Conservation (phyloP, 2,113 vertebrate genomes). For the Muntiacus muntjak region DNA sequence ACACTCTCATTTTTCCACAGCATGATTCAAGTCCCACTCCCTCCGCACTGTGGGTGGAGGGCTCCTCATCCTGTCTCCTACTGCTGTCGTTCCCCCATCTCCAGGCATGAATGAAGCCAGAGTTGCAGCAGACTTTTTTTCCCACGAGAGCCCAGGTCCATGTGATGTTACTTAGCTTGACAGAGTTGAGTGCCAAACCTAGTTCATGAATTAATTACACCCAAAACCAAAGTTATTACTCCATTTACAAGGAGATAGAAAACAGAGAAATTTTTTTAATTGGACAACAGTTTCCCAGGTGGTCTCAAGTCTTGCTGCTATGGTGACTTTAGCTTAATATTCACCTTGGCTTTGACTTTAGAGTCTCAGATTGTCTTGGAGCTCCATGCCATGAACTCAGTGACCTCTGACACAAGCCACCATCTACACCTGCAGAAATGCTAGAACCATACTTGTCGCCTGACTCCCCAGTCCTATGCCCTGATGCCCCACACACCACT, state of each 20-base stretch:
- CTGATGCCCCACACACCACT: background rate
- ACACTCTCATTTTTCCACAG: background rate
- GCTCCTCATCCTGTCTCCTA: accelerated
- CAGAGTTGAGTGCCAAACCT: background rate
- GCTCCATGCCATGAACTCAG: background rate
- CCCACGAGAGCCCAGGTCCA: background rate
- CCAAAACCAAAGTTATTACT: background rate
- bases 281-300: background rate
- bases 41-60: background rate
- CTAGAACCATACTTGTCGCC: background rate
- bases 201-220: background rate
- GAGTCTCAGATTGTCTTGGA: background rate
- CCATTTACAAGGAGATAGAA: background rate
- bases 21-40: background rate
- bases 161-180: background rate
- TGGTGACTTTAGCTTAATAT: background rate
- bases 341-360: background rate
- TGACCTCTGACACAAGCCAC: background rate
- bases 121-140: background rate
- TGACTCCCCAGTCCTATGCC: background rate
- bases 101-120: background rate
- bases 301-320: background rate
- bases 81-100: background rate
- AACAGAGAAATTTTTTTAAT: background rate
- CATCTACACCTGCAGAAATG: background rate